Conservation (phyloP, 2,888 invertebrate species). For the Lasioglossum figueresi region DNA sequence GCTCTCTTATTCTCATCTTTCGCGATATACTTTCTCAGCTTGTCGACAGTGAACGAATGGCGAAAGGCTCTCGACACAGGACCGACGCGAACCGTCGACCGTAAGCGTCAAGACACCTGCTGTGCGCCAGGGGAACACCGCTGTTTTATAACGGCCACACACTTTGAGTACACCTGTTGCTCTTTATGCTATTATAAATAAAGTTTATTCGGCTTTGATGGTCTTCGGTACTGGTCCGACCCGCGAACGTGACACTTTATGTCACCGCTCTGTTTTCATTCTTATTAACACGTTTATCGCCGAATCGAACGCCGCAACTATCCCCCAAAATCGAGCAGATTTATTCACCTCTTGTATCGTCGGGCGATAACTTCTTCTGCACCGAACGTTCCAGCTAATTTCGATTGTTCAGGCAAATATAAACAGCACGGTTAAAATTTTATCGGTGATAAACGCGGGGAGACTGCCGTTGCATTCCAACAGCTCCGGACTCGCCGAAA, state of each 20-base stretch:
- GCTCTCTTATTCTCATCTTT: not conserved
- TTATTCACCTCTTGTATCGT: not conserved
- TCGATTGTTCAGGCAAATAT: not conserved
- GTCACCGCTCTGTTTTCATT: not conserved
- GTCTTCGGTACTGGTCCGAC: not conserved
- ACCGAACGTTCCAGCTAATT: not conserved
- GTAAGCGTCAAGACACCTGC: not conserved
- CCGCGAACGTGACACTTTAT: not conserved
- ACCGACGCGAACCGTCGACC: not conserved
- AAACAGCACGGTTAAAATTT: not conserved
- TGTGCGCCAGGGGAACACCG: not conserved
- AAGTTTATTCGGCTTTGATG: not conserved
- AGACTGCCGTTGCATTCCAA: not conserved
- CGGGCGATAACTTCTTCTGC: not conserved
- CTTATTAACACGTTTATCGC: not conserved
- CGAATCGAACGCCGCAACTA: not conserved
- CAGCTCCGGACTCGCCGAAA: too few species aligned
- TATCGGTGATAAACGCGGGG: not conserved
- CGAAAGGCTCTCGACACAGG: not conserved
- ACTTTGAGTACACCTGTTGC: constrained; percentile 7
- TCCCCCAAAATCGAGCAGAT: not conserved
- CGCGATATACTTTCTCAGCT: not conserved
- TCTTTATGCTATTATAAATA: constrained; percentile 1
- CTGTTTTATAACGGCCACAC: not conserved
- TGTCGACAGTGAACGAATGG: not conserved